Conservation (phyloP, 2,888 invertebrate genomes). For the Laspeyria flexula region DNA sequence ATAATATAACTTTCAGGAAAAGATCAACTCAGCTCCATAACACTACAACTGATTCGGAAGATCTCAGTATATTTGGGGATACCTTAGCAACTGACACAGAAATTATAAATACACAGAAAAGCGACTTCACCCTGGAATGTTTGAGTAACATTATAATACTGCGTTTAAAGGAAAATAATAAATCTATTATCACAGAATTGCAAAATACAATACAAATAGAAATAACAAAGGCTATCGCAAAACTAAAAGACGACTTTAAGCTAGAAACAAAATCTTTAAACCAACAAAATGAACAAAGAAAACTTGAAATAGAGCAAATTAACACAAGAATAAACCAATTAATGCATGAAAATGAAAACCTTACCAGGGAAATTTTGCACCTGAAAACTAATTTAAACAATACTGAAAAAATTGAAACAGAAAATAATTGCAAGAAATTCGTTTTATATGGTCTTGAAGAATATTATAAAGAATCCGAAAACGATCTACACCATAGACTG, state of each 20-base stretch:
- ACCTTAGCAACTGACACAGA: background rate
- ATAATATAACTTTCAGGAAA: background rate
- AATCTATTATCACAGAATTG: conserved; percentile 3
- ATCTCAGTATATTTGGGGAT: background rate
- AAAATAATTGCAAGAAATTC: background rate
- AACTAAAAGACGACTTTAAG: conserved; percentile 4
- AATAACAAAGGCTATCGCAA: conserved; percentile 6
- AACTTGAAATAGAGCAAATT: background rate
- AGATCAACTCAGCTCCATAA: background rate
- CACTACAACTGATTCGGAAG: background rate
- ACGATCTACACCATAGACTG: conserved; percentile 5
- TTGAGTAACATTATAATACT: conserved; percentile 3
- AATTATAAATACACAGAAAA: background rate
- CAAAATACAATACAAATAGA: background rate
- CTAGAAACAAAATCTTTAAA: background rate
- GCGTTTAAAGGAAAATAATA: conserved; percentile 11
- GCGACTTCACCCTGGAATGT: background rate
- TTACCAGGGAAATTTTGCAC: conserved; percentile 3
- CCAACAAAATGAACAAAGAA: background rate
- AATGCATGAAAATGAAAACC: conserved; percentile 1
- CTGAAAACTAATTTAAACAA: too few species aligned
- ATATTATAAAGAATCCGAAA: conserved; percentile 2
- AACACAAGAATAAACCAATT: background rate
- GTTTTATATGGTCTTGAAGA: background rate
- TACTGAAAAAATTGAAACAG: background rate